Evolutionary conservation across 2,113 vertebrate species (phyloP).

Genomic region (Psittacula cyanocephala): DNA sequence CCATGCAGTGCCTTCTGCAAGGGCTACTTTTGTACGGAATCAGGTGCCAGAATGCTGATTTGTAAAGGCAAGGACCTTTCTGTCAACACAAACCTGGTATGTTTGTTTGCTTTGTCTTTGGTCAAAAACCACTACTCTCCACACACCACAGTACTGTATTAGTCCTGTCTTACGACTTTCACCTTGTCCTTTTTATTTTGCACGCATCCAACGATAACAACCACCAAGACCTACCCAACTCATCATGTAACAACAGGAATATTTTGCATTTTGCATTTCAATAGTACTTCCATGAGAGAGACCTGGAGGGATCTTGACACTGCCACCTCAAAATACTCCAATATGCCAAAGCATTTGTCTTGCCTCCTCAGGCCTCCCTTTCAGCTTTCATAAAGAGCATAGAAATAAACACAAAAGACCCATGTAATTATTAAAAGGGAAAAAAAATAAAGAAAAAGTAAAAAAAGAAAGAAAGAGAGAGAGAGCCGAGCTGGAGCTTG

Average conservation of each 20-base stretch:
- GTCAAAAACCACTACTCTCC: not conserved
- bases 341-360: rapidly evolving
- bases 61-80: not conserved
- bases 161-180: not conserved
- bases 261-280: not conserved
- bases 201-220: not conserved
- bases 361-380: not conserved
- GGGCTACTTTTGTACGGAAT: not conserved
- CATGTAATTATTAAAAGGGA: not conserved
- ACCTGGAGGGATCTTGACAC: not conserved
- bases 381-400: not conserved
- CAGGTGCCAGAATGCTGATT: not conserved
- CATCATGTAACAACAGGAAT: not conserved
- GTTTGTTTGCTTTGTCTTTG: not conserved
- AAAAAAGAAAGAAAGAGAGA: not conserved
- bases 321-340: not conserved
- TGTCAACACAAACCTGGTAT: not conserved
- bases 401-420: not conserved
- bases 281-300: not conserved
- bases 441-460: not conserved
- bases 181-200: not conserved
- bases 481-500: not conserved
- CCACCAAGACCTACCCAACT: not conserved
- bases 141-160: not conserved
- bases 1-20: not conserved